Conservation (phyloP, 1,140 invertebrate genomes). For the Centruroides sculpturatus region DNA sequence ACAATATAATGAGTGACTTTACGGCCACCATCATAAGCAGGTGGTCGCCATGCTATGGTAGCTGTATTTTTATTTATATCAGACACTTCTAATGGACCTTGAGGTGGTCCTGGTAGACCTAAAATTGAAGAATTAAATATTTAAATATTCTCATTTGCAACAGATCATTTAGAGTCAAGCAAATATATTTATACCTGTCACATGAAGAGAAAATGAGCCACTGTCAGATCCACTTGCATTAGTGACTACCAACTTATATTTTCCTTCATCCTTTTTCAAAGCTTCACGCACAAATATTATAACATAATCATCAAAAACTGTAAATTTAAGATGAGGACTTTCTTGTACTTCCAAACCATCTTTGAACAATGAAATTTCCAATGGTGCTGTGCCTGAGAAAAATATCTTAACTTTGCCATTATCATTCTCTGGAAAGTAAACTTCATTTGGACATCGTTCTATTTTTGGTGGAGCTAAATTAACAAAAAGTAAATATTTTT, state of each 20-base stretch:
- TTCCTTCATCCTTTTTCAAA: slow-evolving; percentile 59
- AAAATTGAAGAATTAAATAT: slow-evolving; percentile 15
- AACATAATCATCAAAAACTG: slow-evolving; percentile 89
- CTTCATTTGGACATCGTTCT: slow-evolving; percentile 73
- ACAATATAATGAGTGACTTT: slow-evolving; percentile 84
- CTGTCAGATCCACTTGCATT: slow-evolving; percentile 80
- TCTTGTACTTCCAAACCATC: slow-evolving; percentile 61
- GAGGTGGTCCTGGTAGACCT: slow-evolving; percentile 78
- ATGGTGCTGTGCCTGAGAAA: slow-evolving; percentile 78
- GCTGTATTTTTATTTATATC: slow-evolving; percentile 82
- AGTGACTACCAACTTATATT: slow-evolving; percentile 71
- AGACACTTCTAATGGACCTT: slow-evolving; percentile 75
- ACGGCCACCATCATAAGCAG: slow-evolving; percentile 76
- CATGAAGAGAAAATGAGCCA: slow-evolving; percentile 66
- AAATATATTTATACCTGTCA: slow-evolving; percentile 39
- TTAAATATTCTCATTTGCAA: not conserved
- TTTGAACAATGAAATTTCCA: slow-evolving; percentile 65
- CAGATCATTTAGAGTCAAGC: not conserved
- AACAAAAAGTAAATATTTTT: not conserved
- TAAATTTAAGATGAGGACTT: slow-evolving; percentile 70
- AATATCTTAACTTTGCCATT: slow-evolving; percentile 91
- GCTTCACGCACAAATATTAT: slow-evolving; percentile 85
- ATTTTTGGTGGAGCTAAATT: slow-evolving; percentile 68
- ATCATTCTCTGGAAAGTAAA: slow-evolving; percentile 80
- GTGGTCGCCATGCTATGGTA: slow-evolving; percentile 75